Evolutionary conservation across 2,888 invertebrate species (phyloP).

Genomic region (Apamea crenata): DNA sequence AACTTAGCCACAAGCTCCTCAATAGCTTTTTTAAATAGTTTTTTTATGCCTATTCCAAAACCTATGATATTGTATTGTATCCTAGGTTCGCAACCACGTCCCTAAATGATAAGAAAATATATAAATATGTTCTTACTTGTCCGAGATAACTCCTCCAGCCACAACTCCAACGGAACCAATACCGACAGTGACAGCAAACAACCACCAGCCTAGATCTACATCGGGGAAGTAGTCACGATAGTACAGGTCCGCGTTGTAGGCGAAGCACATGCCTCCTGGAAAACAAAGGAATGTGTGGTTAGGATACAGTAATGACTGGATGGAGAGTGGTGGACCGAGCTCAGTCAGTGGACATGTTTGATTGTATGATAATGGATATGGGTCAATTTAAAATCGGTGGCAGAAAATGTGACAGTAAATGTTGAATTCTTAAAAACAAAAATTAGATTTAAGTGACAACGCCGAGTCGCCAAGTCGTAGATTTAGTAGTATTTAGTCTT

Average conservation of each 20-base stretch:
- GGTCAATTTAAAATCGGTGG: no score
- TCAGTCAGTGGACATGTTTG: background rate
- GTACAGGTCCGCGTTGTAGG: constrained; percentile 97
- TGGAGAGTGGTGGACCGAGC: background rate
- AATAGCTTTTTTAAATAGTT: no score
- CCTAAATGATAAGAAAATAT: background rate
- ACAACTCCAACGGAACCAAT: constrained; percentile 95
- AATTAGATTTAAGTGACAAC: no score
- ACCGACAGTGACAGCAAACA: constrained; percentile 96
- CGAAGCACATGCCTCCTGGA: constrained; percentile 96
- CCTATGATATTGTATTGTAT: background rate
- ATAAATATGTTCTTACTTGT: constrained; percentile 88
- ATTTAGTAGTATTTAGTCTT: no score
- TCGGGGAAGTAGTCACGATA: constrained; percentile 97
- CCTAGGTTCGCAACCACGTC: background rate
- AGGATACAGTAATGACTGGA: background rate
- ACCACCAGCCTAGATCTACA: constrained; percentile 97
- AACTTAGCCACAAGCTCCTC: no score
- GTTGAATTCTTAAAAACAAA: no score
- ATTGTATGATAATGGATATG: no score
- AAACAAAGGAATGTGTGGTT: background rate
- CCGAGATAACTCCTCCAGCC: constrained; percentile 93
- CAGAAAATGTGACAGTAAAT: no score
- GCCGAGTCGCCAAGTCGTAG: no score
- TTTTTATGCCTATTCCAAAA: background rate